A percentile compares a stretch with the other conserved stretches of the same genome.
Conservation (phyloP, 2,888 invertebrate genomes). For the Lasioglossum vierecki region DNA sequence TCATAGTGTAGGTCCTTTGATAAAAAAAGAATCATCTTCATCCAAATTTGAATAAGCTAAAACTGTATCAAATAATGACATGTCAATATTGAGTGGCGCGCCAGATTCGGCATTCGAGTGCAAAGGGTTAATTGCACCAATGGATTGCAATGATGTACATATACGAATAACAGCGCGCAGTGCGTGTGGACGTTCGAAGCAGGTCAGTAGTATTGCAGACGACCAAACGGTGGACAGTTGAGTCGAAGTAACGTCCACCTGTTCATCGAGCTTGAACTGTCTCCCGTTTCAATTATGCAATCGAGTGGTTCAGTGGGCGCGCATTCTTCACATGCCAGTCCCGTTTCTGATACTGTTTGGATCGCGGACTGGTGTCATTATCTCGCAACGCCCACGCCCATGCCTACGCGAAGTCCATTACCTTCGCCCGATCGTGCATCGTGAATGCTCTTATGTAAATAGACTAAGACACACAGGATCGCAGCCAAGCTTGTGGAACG, state of each 20-base stretch:
- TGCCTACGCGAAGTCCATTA: constrained; percentile 46
- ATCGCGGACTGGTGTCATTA: constrained; percentile 44
- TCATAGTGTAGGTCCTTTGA: too few relatives aligned
- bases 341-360: constrained; percentile 24
- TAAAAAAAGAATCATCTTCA: too few relatives aligned
- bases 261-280: constrained; percentile 24
- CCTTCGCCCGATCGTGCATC: constrained; percentile 44
- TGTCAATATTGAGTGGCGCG: too few relatives aligned
- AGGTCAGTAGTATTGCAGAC: background rate
- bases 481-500: constrained; percentile 42
- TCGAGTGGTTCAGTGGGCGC: background rate
- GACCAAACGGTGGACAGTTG: background rate
- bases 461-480: constrained; percentile 15
- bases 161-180: background rate
- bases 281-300: constrained; percentile 34
- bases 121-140: too few relatives aligned
- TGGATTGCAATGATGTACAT: background rate
- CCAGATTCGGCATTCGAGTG: too few relatives aligned
- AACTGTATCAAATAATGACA: too few relatives aligned
- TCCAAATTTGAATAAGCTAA: too few relatives aligned
- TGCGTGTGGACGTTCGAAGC: background rate
- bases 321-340: constrained; percentile 16
- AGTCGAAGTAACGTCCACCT: constrained; percentile 21
- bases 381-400: constrained; percentile 49
- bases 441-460: constrained; percentile 51